Conservation (phyloP, 30 jellyfish, hydroid and myxozoan species). For the Pseudorhiza aurosa region DNA sequence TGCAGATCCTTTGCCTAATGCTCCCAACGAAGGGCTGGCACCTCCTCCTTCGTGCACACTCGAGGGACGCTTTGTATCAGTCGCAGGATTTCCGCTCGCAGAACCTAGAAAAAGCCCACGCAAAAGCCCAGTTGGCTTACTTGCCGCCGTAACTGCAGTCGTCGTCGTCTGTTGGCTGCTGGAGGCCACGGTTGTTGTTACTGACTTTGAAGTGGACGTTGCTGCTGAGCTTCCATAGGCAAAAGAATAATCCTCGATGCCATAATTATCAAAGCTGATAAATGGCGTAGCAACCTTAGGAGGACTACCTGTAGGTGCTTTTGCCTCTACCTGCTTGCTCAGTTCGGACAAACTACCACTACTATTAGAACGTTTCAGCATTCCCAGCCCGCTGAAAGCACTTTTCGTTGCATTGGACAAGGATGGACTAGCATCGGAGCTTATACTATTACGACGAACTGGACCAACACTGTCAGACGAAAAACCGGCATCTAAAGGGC, state of each 20-base stretch:
- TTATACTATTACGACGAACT: conserved; percentile 40
- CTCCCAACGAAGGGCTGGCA: neutral
- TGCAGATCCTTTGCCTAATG: conserved; percentile 24
- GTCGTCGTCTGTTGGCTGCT: neutral
- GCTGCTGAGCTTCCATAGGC: conserved; percentile 9
- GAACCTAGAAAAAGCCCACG: conserved; percentile 59
- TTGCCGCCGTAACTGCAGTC: conserved; percentile 4
- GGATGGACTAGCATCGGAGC: conserved; percentile 10
- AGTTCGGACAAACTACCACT: conserved; percentile 72
- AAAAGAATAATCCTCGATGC: conserved; percentile 41
- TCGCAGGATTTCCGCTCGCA: neutral
- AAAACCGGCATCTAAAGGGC: neutral
- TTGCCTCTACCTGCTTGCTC: conserved; percentile 31
- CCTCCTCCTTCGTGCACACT: conserved; percentile 47
- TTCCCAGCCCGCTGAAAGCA: conserved; percentile 15
- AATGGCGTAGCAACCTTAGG: conserved; percentile 22
- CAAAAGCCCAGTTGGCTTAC: conserved; percentile 64
- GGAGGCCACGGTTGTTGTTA: conserved; percentile 12
- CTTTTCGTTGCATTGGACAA: neutral
- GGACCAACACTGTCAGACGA: conserved; percentile 27
- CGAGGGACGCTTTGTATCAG: conserved; percentile 53
- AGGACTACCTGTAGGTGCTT: conserved; percentile 26
- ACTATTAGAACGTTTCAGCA: conserved; percentile 63
- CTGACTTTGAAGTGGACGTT: conserved; percentile 5
- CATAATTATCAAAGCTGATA: conserved; percentile 54